Evolutionary conservation across 2,113 vertebrate species (phyloP), one percentile per base, ranked within the genome.

Genomic region (Struthidea cinerea): DNA sequence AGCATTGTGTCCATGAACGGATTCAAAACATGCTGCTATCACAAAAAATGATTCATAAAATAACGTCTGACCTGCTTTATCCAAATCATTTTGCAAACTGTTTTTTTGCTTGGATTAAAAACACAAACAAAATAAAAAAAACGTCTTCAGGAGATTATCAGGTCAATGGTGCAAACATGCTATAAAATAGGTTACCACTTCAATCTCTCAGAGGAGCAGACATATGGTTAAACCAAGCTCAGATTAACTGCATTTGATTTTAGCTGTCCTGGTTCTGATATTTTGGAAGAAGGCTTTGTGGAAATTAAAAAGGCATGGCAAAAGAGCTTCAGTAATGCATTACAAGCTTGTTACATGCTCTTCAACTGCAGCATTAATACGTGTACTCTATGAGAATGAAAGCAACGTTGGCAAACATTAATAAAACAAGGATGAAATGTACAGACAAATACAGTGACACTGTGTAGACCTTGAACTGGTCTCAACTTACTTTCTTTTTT

Each of bases 401-500:
- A 89, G 63, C 22, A 93, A 92, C 56, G 71, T 50, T 57, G 74
- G 27, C 17, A 92, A 93, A 94, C 26, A 56, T 90, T 65, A 84
- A 82, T 73, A 81, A 90, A 90, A 91, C 85, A 93, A 79, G 16
- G 55, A 47, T 67, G 46, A 88, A 80, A 68, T 37, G 59, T 28
- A 69, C 86, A 87, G 47, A 91, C 73, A 95, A 94, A 49, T n/a
- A 70, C 30, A 56, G 47, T 89, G 87, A 82, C 50, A 70, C 21
- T 79, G 13, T 52, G 28, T 53, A 93, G 77, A 96, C 79, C 93
- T 87, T 13, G 42, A 82, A 87, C 53, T 49, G 74, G 86, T 93
- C 94, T 95, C 47, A 52, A 97, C 98, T 98, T 98, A 99, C 99
- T 97, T 98, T 97, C 94, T 97, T 88, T 96, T 97, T 96, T 98